Conservation (phyloP, 2,888 invertebrate genomes). For the Petrolisthes cinctipes region DNA sequence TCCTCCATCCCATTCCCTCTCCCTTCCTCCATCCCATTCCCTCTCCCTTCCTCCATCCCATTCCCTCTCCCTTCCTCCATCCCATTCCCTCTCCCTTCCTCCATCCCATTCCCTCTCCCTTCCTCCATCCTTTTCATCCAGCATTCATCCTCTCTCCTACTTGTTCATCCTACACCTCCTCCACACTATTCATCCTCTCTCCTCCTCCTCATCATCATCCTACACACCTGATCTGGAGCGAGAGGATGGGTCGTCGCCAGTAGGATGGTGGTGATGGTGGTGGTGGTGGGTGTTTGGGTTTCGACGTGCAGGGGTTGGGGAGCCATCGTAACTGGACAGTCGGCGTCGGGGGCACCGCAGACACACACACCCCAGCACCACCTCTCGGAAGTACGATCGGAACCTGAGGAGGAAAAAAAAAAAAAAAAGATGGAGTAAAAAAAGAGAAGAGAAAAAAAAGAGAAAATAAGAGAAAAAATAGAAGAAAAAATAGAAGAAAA, state of each 20-base stretch:
- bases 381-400: slow-evolving; percentile 55
- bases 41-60: neutral
- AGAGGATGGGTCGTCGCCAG: slow-evolving; percentile 44
- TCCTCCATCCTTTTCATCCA: too few species aligned
- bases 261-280: neutral
- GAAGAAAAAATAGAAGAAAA: neutral
- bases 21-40: neutral
- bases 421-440: neutral
- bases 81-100: too few species aligned
- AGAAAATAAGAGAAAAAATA: neutral
- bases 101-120: too few species aligned
- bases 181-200: neutral
- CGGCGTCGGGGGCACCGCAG: slow-evolving; percentile 36
- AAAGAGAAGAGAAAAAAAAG: neutral
- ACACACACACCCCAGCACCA: slow-evolving; percentile 49
- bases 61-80: too few species aligned
- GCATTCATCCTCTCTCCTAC: too few species aligned
- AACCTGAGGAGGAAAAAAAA: slow-evolving; percentile 40
- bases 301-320: slow-evolving; percentile 32
- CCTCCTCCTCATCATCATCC: neutral
- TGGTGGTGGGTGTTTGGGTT: neutral
- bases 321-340: slow-evolving; percentile 29
- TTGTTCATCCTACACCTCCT: neutral
- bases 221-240: slow-evolving; percentile 51
- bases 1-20: neutral